These are phyloP conservation scores for Sparus aurata DNA, from an alignment of 2,797 vertebrate genomes.

Conservation along the genomic window DNA sequence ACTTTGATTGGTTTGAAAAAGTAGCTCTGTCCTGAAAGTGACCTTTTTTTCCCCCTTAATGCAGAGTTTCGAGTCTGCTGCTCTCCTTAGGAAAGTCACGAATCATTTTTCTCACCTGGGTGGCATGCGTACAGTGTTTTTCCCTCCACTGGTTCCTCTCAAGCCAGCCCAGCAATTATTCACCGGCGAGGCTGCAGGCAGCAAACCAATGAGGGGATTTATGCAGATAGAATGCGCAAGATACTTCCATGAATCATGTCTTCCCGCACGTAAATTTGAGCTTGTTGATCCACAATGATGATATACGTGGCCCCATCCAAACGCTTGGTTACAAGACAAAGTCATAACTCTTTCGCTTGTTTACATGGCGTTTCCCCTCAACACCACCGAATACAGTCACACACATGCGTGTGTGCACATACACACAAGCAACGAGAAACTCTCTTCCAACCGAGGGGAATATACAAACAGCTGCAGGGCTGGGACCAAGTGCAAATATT, in stretches of 20 bases:
- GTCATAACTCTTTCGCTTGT: conserved; percentile 71
- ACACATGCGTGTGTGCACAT: not conserved
- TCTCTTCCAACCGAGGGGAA: conserved; percentile 13
- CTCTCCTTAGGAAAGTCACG: conserved; percentile 28
- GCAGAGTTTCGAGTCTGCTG: not conserved
- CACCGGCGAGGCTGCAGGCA: conserved; percentile 64
- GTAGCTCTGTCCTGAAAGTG: conserved; percentile 41
- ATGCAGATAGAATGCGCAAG: conserved; percentile 72
- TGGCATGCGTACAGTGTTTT: conserved; percentile 54
- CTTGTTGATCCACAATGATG: conserved; percentile 76
- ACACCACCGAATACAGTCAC: not conserved
- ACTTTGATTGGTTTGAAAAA: conserved; percentile 49
- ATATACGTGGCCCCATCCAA: conserved; percentile 67
- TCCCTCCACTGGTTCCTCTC: conserved; percentile 58
- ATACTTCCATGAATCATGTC: conserved; percentile 73
- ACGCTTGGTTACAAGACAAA: conserved; percentile 57
- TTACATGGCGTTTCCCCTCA: conserved; percentile 30
- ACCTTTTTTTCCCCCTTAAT: conserved; percentile 6
- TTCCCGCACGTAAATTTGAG: conserved; percentile 70
- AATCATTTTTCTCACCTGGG: conserved; percentile 46
- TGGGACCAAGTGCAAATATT: conserved; percentile 18
- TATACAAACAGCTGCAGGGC: conserved; percentile 32
- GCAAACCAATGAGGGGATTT: conserved; percentile 80
- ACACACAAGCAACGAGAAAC: not conserved
- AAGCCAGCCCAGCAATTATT: conserved; percentile 71